These are phyloP conservation scores for Calidris pygmaea DNA, from an alignment of 2,113 vertebrate genomes.

Conservation along the genomic window DNA sequence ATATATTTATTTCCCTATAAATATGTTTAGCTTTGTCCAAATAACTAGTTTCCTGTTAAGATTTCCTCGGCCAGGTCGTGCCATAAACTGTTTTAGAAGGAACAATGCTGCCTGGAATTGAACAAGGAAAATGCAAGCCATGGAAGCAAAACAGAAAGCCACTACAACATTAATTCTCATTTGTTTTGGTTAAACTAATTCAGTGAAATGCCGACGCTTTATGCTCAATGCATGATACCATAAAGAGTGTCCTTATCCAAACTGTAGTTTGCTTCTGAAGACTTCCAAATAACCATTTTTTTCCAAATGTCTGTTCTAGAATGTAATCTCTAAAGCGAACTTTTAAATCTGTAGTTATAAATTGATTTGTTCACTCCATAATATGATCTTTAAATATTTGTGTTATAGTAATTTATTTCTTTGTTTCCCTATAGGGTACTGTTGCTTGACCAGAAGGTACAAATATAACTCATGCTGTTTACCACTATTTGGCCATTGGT, in stretches of 20 bases:
- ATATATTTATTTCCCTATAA: conserved; percentile 34
- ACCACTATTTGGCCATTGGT: background rate
- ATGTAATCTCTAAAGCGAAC: background rate
- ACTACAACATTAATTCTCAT: background rate
- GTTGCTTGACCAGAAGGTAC: background rate
- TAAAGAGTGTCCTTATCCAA: background rate
- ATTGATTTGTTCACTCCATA: background rate
- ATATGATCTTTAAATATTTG: background rate
- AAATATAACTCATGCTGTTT: background rate
- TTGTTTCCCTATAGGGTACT: background rate
- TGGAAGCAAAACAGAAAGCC: conserved; percentile 12
- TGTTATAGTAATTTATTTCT: background rate
- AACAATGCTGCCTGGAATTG: background rate
- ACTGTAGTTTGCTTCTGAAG: background rate
- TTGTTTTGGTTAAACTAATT: conserved; percentile 17
- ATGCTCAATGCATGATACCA: background rate
- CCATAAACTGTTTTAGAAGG: conserved; percentile 31
- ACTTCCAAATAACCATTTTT: background rate
- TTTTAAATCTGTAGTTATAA: background rate
- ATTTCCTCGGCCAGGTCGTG: background rate
- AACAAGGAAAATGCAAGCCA: background rate
- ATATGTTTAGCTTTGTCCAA: background rate
- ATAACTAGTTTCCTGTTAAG: conserved; percentile 32
- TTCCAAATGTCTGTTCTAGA: background rate
- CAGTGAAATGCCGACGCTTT: background rate